Evolutionary conservation across 2,888 invertebrate species (phyloP).

Genomic region (Aphelenchoides bicaudatus): DNA sequence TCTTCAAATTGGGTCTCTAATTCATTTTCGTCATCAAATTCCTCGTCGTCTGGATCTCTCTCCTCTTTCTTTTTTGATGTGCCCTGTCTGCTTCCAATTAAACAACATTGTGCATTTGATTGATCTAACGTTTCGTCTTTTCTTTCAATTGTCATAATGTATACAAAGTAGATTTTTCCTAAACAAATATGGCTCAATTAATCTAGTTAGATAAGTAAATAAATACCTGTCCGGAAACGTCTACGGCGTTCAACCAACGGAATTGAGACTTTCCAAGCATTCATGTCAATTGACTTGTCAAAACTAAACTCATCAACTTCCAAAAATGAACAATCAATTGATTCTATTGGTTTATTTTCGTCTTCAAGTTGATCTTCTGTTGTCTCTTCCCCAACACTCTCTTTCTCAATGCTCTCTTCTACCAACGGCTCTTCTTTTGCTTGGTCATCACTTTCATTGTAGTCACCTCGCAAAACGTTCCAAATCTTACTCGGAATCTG

Average conservation of each 20-base stretch:
- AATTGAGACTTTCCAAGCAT: constrained; percentile 53
- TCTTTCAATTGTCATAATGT: not conserved
- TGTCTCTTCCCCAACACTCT: not conserved
- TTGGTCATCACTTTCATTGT: constrained; percentile 10
- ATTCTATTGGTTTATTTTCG: constrained; percentile 9
- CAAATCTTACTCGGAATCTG: constrained; percentile 27
- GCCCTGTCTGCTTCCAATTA: not conserved
- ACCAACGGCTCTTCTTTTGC: not conserved
- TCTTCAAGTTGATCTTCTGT: constrained; percentile 3
- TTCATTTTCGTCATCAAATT: not conserved
- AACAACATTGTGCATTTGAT: not conserved
- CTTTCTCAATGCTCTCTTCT: not conserved
- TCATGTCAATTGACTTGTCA: constrained; percentile 43
- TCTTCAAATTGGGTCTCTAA: not conserved
- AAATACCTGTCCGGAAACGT: not conserved
- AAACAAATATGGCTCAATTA: too few relatives aligned
- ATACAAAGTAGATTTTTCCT: constrained; percentile 17
- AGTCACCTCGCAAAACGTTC: constrained; percentile 14
- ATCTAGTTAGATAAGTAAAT: too few relatives aligned
- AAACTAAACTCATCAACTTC: constrained; percentile 21
- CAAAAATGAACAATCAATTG: constrained; percentile 15
- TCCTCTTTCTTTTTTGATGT: not conserved
- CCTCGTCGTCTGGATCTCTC: constrained; percentile 10
- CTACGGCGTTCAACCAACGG: constrained; percentile 47
- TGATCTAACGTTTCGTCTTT: constrained; percentile 7